Evolutionary conservation across 2,888 invertebrate genomes (phyloP).

Genomic region (Campaea margaritaria): DNA sequence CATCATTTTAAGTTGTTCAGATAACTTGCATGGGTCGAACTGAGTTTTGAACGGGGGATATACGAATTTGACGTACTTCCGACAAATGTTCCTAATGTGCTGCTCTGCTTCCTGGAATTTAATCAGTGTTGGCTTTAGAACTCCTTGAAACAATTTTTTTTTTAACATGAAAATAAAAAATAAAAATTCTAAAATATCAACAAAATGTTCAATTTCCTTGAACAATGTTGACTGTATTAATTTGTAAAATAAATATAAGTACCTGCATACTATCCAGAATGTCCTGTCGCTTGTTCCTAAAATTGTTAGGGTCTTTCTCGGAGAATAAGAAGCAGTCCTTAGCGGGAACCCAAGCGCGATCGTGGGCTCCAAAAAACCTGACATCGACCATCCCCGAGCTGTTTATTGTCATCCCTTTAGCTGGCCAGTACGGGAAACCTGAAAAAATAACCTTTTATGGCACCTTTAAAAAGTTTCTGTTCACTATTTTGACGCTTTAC

Average conservation of each 20-base stretch:
- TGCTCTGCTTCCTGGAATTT: constrained; percentile 88
- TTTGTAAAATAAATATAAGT: not conserved
- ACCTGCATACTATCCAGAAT: constrained; percentile 80
- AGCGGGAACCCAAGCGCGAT: constrained; percentile 95
- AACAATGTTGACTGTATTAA: no score
- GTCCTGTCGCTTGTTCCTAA: constrained; percentile 83
- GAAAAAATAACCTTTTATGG: constrained; percentile 17
- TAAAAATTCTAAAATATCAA: no score
- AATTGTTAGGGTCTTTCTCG: constrained; percentile 88
- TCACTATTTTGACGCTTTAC: no score
- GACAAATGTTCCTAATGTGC: constrained; percentile 90
- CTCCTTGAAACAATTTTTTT: not conserved
- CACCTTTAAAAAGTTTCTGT: no score
- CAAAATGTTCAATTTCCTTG: no score
- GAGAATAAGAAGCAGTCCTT: constrained; percentile 94
- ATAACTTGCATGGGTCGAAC: constrained; percentile 87
- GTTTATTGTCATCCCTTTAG: constrained; percentile 93
- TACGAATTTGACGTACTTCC: constrained; percentile 89
- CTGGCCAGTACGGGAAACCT: constrained; percentile 99
- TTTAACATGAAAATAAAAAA: no score
- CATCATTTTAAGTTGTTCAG: constrained; percentile 87
- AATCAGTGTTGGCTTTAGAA: not conserved
- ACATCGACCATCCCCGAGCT: constrained; percentile 92
- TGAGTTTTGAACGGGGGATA: constrained; percentile 90
- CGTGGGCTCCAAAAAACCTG: constrained; percentile 97